Base-by-base conservation (phyloP, 2,797 vertebrate genomes). In the Chanos chanos region DNA sequence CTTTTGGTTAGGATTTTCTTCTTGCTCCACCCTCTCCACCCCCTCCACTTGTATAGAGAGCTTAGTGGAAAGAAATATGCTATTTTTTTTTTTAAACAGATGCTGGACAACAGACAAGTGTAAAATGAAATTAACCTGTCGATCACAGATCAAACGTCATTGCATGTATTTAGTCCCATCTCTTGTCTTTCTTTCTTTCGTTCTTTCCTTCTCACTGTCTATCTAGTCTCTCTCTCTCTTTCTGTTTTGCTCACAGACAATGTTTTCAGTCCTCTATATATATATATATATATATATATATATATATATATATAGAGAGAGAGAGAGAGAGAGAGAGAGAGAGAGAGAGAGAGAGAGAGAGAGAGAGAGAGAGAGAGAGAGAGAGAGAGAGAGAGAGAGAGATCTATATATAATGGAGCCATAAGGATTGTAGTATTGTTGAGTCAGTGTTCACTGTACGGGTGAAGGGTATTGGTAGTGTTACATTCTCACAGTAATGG, bases 401-500 rank as follows among this genome's bases (percentile, higher is more conserved):
- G n/a, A n/a, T n/a, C n/a, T n/a, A n/a, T n/a, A n/a, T n/a, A n/a
- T n/a, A n/a, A n/a, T n/a, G n/a, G n/a, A n/a, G n/a, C n/a, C n/a
- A n/a, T n/a, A n/a, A n/a, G n/a, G 19, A 16, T 18, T 37, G 34
- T 0, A 33, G n/a, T 39, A 36, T n/a, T n/a, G 10, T 44, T 41
- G 39, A 52, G 22, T 70, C 41, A 68, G 49, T 12, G 7, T 28
- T 68, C 36, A 34, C 21, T 19, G 10, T 13, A 30, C 44, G 40
- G 25, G 12, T 45, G 19, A 58, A 51, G 24, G 22, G 36, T 37
- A 31, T 22, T 28, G 47, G 28, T 31, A 16, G 59, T 33, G 24
- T 27, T 48, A 21, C 49, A 55, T 24, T 33, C 41, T 27, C 63
- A 53, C 43, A 41, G 18, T 60, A 54, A 65, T 55, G 19, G 33